Percentiles rank a stretch among this genome's conserved stretches.
phyloP scores from a whole-genome alignment of 1,140 invertebrate species.

The Aplysia californica region DNA sequence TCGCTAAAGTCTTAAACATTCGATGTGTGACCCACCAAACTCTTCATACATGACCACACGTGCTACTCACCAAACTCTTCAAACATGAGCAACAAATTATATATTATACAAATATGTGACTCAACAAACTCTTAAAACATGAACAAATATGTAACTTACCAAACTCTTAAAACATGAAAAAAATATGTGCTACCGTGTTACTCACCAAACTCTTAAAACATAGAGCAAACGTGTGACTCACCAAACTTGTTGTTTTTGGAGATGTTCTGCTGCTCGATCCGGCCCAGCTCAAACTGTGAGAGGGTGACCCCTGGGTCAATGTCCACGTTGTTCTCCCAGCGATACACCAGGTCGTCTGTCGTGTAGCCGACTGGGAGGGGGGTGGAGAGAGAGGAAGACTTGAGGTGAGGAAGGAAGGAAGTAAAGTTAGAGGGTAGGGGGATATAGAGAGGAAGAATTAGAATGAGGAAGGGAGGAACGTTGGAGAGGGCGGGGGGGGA shows the following conservation, averaged over 20 bases:
- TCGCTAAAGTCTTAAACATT: no score
- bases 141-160: no score
- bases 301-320: slow-evolving; percentile 57
- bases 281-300: slow-evolving; percentile 62
- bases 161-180: no score
- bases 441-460: background rate
- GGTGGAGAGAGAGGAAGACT: background rate
- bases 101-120: no score
- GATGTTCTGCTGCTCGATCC: slow-evolving; percentile 42
- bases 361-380: slow-evolving; percentile 86
- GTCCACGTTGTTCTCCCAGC: slow-evolving; percentile 76
- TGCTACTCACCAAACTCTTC: no score
- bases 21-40: no score
- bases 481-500: background rate
- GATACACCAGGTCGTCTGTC: slow-evolving; percentile 86
- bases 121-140: no score
- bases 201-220: no score
- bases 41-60: no score
- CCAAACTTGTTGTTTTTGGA: slow-evolving; percentile 39
- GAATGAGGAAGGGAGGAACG: background rate
- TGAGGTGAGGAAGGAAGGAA: background rate
- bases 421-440: background rate
- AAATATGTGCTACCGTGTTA: no score
- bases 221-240: no score
- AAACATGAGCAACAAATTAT: no score